Evolutionary conservation across 2,113 vertebrate genomes (phyloP), one percentile per base, ranked within the genome.

Genomic region (Antigone vipio): DNA sequence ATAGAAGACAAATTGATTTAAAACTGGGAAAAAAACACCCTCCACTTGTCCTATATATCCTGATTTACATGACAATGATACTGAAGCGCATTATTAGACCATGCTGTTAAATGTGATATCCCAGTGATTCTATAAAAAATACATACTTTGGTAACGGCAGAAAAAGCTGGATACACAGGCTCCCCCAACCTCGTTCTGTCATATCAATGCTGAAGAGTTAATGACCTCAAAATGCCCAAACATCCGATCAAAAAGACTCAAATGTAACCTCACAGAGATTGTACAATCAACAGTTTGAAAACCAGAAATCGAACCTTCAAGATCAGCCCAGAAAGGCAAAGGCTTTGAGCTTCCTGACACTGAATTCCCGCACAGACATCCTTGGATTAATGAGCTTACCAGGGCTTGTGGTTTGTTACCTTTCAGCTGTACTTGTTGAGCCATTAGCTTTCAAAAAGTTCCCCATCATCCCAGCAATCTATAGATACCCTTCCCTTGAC

Each of bases 51-150:
- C 55, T 75, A 5, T 62, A 2, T 9, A 24, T 16, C 21, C 22
- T 15, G 23, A 53, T 29, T 66, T 53, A 45, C 35, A 26, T 2
- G 11, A 32, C 24, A 72, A 17, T 21, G 27, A 52, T 4, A 21
- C 1, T 0, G 0, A 66, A 24, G 27, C 12, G 9, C 13, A 9
- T 49, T 52, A 27, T 40, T 18, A 72, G 42, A 52, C 9, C 35
- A 21, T 30, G 35, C 17, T 67, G 55, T 32, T 67, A 30, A 64
- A 50, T 27, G 19, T 35, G 58, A 35, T 69, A 29, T 15, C 24
- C 45, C 30, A 68, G 44, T 30, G 44, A 45, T 52, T 40, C 58
- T 20, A 32, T 11, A 42, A 34, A 79, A 35, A 7, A 2, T 34
- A 22, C 11, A 6, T 35, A 9, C 24, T 42, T 56, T 21, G 12